Percentiles rank a stretch among this genome's conserved stretches.
Conservation (phyloP, 2,797 vertebrate species). For the Ctenopoma kingsleyae region DNA sequence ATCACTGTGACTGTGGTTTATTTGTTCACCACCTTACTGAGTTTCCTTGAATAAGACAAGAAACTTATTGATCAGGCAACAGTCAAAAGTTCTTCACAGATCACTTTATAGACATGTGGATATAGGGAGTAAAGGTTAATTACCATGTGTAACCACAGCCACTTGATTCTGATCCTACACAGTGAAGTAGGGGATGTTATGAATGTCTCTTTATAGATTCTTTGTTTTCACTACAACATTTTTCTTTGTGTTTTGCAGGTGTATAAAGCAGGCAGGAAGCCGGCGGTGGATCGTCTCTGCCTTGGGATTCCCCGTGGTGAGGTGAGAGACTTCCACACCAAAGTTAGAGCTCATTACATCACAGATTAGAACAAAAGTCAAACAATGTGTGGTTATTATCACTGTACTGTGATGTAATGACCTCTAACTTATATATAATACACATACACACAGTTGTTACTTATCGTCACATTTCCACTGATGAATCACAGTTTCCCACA, state of each 20-base stretch:
- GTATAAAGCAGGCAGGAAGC: constrained; percentile 86
- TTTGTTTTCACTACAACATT: neutral
- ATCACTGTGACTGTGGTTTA: neutral
- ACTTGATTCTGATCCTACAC: neutral
- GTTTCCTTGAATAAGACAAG: neutral
- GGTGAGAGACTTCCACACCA: constrained; percentile 73
- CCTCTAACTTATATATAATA: too few relatives aligned
- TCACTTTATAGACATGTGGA: neutral
- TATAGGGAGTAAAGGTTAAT: neutral
- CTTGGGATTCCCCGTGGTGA: constrained; percentile 91
- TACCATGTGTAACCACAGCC: too few relatives aligned
- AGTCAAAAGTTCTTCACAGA: neutral
- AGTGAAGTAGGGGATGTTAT: neutral
- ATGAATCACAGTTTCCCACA: neutral
- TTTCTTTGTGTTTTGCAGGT: constrained; percentile 78
- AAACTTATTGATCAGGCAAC: neutral
- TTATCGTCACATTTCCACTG: neutral
- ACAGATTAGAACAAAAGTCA: too few relatives aligned
- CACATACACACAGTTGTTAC: too few relatives aligned
- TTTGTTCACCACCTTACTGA: neutral
- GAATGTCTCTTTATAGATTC: neutral
- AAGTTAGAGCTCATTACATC: neutral
- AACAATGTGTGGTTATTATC: too few relatives aligned
- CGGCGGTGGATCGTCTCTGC: constrained; percentile 90
- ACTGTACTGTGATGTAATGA: too few relatives aligned